Evolutionary conservation across 2,888 invertebrate species (phyloP).

Genomic region (Eustalomyia histrio): DNA sequence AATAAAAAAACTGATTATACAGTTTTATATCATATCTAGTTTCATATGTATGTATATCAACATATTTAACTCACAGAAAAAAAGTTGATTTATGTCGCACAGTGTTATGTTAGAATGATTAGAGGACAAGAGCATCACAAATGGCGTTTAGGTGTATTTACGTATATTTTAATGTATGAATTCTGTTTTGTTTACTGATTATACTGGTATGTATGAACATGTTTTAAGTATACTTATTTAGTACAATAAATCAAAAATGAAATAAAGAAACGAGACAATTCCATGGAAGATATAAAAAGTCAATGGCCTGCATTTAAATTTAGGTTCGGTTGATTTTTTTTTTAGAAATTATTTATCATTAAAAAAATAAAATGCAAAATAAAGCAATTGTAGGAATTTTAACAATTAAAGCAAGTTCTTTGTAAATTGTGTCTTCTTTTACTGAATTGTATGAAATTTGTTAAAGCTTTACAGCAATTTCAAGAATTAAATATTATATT

Average conservation of each 20-base stretch:
- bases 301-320: constrained; percentile 48
- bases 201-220: background rate
- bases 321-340: constrained; percentile 18
- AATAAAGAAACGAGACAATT: constrained; percentile 5
- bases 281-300: constrained; percentile 40
- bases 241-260: background rate
- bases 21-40: no score
- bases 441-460: background rate
- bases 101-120: background rate
- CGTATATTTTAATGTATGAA: no score
- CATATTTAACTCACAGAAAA: no score
- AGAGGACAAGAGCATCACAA: background rate
- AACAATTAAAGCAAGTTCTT: constrained; percentile 61
- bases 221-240: background rate
- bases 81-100: no score
- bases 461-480: background rate
- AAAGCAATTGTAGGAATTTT: constrained; percentile 28
- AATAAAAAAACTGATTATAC: no score
- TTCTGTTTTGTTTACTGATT: background rate
- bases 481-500: background rate
- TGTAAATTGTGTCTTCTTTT: background rate
- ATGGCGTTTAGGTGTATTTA: background rate
- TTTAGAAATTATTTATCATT: constrained; percentile 43
- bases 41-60: no score
- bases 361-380: constrained; percentile 24